Evolutionary conservation across 30 jellyfish, hydroid and myxozoan genomes (phyloP).

Genomic region (Aurelia sp.): DNA sequence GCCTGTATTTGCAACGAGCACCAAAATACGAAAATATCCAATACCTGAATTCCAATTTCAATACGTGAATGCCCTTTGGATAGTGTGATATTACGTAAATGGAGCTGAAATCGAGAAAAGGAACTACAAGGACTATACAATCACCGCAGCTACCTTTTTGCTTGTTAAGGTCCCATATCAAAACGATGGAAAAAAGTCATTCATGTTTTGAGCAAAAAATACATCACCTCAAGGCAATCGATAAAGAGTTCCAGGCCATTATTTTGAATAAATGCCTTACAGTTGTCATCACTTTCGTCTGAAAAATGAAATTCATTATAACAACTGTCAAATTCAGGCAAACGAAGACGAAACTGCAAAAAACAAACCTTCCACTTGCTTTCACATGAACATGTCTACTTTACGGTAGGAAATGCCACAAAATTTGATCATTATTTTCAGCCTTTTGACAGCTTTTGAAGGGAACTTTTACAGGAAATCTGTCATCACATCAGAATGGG

Average conservation of each 20-base stretch:
- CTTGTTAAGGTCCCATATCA: neutral
- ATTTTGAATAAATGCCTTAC: conserved; percentile 57
- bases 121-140: neutral
- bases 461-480: too few relatives aligned
- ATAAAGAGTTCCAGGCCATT: conserved; percentile 68
- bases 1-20: neutral
- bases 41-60: too few relatives aligned
- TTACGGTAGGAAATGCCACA: too few relatives aligned
- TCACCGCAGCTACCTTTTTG: neutral
- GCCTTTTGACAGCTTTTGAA: too few relatives aligned
- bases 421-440: too few relatives aligned
- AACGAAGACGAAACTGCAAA: neutral
- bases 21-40: neutral
- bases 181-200: neutral
- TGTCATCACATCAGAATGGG: too few relatives aligned
- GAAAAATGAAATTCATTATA: conserved; percentile 1
- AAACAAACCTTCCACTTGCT: neutral
- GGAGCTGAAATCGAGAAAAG: too few relatives aligned
- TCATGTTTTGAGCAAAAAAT: too few relatives aligned
- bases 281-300: conserved; percentile 85
- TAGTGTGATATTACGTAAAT: too few relatives aligned
- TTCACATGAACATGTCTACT: too few relatives aligned
- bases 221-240: conserved; percentile 53
- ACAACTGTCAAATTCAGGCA: neutral
- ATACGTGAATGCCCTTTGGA: too few relatives aligned